Evolutionary conservation across 1,140 invertebrate genomes (phyloP), one percentile per base, ranked within the genome.

Genomic region (Macrostomum lignano): DNA sequence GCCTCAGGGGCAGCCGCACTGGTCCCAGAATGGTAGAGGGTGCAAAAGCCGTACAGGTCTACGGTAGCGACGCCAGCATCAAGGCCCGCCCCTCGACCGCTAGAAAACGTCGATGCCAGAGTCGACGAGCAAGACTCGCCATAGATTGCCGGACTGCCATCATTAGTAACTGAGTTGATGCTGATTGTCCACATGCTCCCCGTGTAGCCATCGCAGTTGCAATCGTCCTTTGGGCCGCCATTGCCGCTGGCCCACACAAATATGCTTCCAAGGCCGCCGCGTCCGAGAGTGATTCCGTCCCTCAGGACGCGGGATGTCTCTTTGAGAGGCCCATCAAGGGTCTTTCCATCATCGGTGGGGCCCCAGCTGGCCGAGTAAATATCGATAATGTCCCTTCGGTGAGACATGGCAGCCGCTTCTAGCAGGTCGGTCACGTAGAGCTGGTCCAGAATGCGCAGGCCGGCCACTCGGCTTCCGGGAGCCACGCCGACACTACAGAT

Each of bases 141-240:
- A 40, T 55, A 62, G 37, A 51, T 60, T 3, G 59, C 48, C 49
- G 96, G 96, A 53, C 94, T 79, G 1, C 88, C 88, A 48, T 91
- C 81, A 55, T 96, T 98, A 43, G 96, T 96, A 34, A 86, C 88
- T 26, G 82, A 91, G 58, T 98, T 98, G 46, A 98, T 98, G 42
- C 81, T 91, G 21, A 98, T 74, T 1, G 88, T 98, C 88, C 88
- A 98, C 88, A 98, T 96, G 41, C 75, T 82, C 9, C 86, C 88
- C 0, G 88, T 86, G 52, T 98, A 98, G 2, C 32, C 32, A 11
- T 33, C 32, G 11, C 32, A 33, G 20, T 33, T 33, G 19, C 32
- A 33, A 33, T 33, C 32, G 32, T 33, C 32, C 10, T 11, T 15
- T n/a, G 32, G 11, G 3, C 60, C 60, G n/a, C 60, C 60, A 41